Base-by-base conservation (phyloP, 2,888 invertebrate species). In the Melanargia galathea region DNA sequence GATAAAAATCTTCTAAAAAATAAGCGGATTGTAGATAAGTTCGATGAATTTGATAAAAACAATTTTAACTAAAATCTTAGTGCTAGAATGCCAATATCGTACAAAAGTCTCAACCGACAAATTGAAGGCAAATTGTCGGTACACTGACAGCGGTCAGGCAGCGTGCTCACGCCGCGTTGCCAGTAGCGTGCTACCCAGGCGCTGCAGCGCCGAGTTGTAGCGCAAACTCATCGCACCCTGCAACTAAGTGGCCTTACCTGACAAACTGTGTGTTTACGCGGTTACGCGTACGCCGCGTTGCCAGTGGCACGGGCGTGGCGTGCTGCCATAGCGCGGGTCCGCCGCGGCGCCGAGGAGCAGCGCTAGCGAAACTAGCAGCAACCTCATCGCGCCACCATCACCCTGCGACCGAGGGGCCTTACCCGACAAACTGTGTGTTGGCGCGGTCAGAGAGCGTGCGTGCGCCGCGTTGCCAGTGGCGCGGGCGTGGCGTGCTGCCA, bases 341-440 rank as follows among this genome's bases (percentile, higher is more conserved):
- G 77, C 76, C 72, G 76, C 79, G 67, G 70, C 62, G 63, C 63
- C 65, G 67, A 66, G 63, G 68, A 71, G 64, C 76, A 84, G 72
- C 79, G 79, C 80, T 70, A 76, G 71, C 22, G 45, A 46, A 20
- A 46, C 22, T 46, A 46, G 45, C 45, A 46, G 45, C 45, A 46
- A 22, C 45, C 45, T 46, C 45, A 46, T 46, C 45, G 45, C 84
- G 84, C 79, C 84, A 85, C 88, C 90, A 89, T 90, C 89, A 90
- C 88, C 89, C 90, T 90, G 78, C 2, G 60, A 63, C 54, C 40
- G 26, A 33, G 13, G 26, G 7, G 2, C 74, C 84, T 84, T 54
- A 90, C 90, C 90, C 90, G 35, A 90, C 90, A 67, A 90, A 90
- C 63, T 89, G 87, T 52, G 77, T 81, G 48, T 87, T 81, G 60